Conservation (phyloP, 2,113 vertebrate species). For the Istiophorus platypterus region DNA sequence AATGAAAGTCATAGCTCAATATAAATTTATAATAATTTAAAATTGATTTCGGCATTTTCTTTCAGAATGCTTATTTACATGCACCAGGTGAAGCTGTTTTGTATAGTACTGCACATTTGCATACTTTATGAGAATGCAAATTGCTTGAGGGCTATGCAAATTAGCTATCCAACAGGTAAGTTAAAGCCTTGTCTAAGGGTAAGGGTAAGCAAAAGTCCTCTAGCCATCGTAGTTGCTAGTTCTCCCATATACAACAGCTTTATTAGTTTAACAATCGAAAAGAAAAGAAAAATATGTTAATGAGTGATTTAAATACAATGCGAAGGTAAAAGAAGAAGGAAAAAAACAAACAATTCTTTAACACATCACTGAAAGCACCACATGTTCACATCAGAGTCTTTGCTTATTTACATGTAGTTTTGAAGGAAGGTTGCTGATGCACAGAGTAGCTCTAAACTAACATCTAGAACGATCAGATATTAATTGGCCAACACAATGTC, state of each 20-base stretch:
- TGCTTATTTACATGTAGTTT: background rate
- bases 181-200: background rate
- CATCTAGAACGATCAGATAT: background rate
- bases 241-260: background rate
- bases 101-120: background rate
- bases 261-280: background rate
- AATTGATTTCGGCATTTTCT: background rate
- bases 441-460: background rate
- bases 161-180: background rate
- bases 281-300: too few relatives aligned
- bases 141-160: background rate
- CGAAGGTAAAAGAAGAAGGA: background rate
- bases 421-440: background rate
- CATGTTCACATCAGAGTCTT: background rate
- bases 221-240: background rate
- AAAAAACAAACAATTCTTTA: background rate
- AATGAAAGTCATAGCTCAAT: background rate
- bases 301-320: background rate
- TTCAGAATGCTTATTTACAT: background rate
- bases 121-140: background rate
- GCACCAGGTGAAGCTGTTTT: background rate
- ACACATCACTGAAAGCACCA: background rate
- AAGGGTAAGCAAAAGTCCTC: background rate
- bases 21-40: background rate
- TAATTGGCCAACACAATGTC: background rate